phyloP scores from a whole-genome alignment of 2,797 vertebrate genomes.

The Syngnathus rostellatus region DNA sequence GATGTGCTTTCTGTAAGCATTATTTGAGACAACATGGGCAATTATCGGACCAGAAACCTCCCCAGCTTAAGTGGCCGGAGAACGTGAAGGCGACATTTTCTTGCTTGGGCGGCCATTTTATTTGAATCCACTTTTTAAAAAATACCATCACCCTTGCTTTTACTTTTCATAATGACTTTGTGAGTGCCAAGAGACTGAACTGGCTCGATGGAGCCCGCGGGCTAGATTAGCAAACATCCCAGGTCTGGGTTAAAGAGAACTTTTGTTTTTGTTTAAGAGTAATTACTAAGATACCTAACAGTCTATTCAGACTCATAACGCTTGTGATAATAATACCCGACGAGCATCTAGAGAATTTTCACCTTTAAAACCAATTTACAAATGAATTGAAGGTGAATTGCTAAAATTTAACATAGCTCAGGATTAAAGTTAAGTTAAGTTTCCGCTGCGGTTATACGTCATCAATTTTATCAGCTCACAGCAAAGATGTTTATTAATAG shows the following conservation, averaged over 20 bases:
- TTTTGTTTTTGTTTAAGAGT: not conserved
- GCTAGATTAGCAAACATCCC: not conserved
- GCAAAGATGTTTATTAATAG: conserved; percentile 44
- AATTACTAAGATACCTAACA: not conserved
- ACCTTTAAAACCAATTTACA: not conserved
- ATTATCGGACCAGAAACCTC: not conserved
- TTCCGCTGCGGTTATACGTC: conserved; percentile 16
- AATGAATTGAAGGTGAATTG: not conserved
- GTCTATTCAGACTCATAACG: not conserved
- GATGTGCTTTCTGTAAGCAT: conserved; percentile 8
- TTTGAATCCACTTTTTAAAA: not conserved
- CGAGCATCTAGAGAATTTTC: not conserved
- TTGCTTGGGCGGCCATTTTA: no score
- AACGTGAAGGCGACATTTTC: not conserved
- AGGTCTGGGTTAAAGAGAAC: not conserved
- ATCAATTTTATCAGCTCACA: conserved; percentile 25
- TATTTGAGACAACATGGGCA: conserved; percentile 6
- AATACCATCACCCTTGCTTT: not conserved
- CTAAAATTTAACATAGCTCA: not conserved
- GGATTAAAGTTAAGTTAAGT: not conserved
- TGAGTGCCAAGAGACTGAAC: not conserved
- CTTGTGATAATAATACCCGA: not conserved
- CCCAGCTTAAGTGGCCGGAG: not conserved
- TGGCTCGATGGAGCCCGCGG: not conserved
- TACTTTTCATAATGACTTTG: not conserved